A percentile compares a stretch with the other conserved stretches of the same genome.
These are phyloP conservation scores for Chromis chromis DNA, from an alignment of 2,797 vertebrate genomes.

Conservation along the genomic window DNA sequence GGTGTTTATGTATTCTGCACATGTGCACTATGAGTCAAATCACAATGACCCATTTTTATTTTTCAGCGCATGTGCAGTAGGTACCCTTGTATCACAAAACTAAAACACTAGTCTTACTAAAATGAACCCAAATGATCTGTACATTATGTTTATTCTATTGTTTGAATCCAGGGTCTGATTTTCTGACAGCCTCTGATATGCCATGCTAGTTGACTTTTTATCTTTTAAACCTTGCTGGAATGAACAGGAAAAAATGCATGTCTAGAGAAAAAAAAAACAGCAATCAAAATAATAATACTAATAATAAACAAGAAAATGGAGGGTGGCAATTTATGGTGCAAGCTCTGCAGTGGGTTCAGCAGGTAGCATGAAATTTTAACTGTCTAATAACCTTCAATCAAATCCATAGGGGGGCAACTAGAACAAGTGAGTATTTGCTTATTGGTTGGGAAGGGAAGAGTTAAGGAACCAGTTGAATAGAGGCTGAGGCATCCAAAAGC, in stretches of 20 bases:
- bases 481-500: slow-evolving; percentile 63
- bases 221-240: neutral
- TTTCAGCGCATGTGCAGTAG: no score
- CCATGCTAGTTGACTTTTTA: neutral
- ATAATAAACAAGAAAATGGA: slow-evolving; percentile 14
- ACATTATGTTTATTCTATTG: slow-evolving; percentile 21
- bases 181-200: slow-evolving; percentile 29
- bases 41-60: no score
- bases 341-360: neutral
- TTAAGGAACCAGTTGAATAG: slow-evolving; percentile 58
- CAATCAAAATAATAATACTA: neutral
- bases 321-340: neutral
- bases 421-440: slow-evolving; percentile 19
- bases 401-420: slow-evolving; percentile 18
- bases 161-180: slow-evolving; percentile 21
- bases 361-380: slow-evolving; percentile 2
- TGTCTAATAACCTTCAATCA: slow-evolving; percentile 25
- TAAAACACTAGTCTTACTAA: no score
- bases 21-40: no score
- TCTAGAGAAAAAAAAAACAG: slow-evolving; percentile 8
- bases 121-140: slow-evolving; percentile 28
- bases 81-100: no score
- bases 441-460: slow-evolving; percentile 42
- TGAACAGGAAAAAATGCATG: slow-evolving; percentile 1
- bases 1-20: no score